Evolutionary conservation across 1,140 invertebrate species (phyloP), one percentile per base, ranked within the genome.

Genomic region (Halictus rubicundus): DNA sequence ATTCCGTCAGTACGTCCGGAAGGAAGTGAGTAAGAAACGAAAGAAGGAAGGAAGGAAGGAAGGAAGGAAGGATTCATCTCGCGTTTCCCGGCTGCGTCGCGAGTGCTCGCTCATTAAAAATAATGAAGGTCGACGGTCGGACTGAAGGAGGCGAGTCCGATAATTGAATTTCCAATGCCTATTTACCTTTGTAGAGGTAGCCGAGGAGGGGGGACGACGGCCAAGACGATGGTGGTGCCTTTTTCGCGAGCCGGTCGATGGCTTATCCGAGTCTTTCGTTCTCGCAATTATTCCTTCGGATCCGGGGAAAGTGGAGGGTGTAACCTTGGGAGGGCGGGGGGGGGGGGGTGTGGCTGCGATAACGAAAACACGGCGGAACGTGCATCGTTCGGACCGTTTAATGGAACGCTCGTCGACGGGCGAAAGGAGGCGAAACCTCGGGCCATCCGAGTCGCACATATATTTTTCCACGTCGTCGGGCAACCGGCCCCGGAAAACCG

Each of bases 141-240:
- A 21, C n/a, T 7, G 54, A 57, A n/a, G 54, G 21, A 9, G 19
- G 54, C 75, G 59, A 68, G 66, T 49, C 73, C 74, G 78, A 81
- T 85, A 87, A 87, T 87, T 87, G 82, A 85, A 83, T 87, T 85
- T 85, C 80, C 85, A 83, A 81, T 86, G 86, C 75, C 84, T 87
- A 86, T 86, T 87, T 87, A 83, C 84, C 78, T 86, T 86, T 86
- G 60, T 69, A 59, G 57, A 72, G 42, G 42, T 25, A 46, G 39
- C 16, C 19, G 57, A 42, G 57, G 57, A 16, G 68, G 61, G 37
- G 25, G 60, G n/a, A n/a, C n/a, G n/a, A n/a, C 2, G 2, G 42
- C 10, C 14, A 46, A 46, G 42, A 14, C 42, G 42, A 2, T 37
- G 16, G 6, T 23, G 19, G 6, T 32, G 32, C 32, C 32, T 2